Evolutionary conservation across 2,888 invertebrate genomes (phyloP).

Genomic region (Linhomoeus sp.): DNA sequence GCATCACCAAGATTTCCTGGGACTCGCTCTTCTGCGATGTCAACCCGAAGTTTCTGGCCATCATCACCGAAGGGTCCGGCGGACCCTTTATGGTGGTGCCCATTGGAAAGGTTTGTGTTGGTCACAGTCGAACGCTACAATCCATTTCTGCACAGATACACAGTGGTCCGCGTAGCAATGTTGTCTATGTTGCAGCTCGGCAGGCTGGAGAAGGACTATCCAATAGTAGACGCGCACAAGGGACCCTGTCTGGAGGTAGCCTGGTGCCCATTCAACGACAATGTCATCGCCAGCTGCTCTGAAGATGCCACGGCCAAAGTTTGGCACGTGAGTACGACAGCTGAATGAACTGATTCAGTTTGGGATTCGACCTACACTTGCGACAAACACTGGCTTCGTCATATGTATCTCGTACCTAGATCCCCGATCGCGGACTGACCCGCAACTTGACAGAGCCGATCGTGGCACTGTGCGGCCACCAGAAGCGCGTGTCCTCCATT

Average conservation of each 20-base stretch:
- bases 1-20: conserved; percentile 78
- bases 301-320: conserved; percentile 68
- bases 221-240: conserved; percentile 75
- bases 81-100: conserved; percentile 69
- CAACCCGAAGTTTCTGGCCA: conserved; percentile 82
- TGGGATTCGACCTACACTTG: no score
- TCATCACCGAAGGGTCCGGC: conserved; percentile 70
- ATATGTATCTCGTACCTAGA: no score
- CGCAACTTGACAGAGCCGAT: conserved; percentile 59
- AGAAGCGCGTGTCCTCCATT: conserved; percentile 65
- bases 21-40: conserved; percentile 85
- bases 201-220: conserved; percentile 52
- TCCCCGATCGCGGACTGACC: conserved; percentile 65
- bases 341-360: no score
- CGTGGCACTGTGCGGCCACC: conserved; percentile 69
- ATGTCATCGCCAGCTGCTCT: conserved; percentile 78
- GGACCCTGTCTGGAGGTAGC: conserved; percentile 76
- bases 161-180: conserved; percentile 29
- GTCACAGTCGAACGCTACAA: no score
- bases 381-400: no score
- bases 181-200: conserved; percentile 46
- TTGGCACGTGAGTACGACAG: not conserved
- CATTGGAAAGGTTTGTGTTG: conserved; percentile 50
- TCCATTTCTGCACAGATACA: no score
- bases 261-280: conserved; percentile 93